Percentiles rank a stretch among this genome's conserved stretches.
Evolutionary conservation across 2,797 vertebrate species (phyloP).

Genomic region (Lateolabrax maculatus): DNA sequence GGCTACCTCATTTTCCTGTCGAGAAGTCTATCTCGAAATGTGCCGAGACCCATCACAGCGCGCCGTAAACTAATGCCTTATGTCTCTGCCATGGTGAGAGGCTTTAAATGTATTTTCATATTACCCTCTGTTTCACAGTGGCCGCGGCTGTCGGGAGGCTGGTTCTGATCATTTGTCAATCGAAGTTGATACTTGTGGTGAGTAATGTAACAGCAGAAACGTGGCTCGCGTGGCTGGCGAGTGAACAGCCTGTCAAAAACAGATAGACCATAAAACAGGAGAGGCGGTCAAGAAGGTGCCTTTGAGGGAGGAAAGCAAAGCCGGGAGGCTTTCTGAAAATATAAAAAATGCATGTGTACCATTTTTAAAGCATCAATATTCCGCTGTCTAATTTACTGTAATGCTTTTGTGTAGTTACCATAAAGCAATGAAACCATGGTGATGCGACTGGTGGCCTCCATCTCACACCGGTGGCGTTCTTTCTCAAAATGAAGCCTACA

Average conservation of each 20-base stretch:
- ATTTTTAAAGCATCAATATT: constrained; percentile 15
- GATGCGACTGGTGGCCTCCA: background rate
- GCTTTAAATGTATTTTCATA: constrained; percentile 76
- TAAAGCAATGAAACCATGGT: background rate
- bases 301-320: constrained; percentile 47
- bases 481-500: constrained; percentile 2
- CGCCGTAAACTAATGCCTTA: constrained; percentile 53
- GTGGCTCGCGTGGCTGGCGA: constrained; percentile 42
- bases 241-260: constrained; percentile 54
- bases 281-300: constrained; percentile 55
- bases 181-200: constrained; percentile 56
- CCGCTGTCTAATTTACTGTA: constrained; percentile 24
- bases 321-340: constrained; percentile 21
- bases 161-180: constrained; percentile 67
- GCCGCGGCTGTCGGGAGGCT: constrained; percentile 44
- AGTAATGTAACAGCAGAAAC: constrained; percentile 56
- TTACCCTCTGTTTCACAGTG: constrained; percentile 64
- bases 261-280: constrained; percentile 57
- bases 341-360: constrained; percentile 33
- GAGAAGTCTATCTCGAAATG: constrained; percentile 58
- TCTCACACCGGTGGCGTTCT: background rate
- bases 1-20: constrained; percentile 66
- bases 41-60: constrained; percentile 54
- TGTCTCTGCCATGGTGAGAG: constrained; percentile 59
- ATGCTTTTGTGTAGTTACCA: constrained; percentile 15